Percentiles rank a stretch among this genome's conserved stretches.
phyloP scores from a whole-genome alignment of 2,888 invertebrate genomes.

The Neoaliturus tenellus region DNA sequence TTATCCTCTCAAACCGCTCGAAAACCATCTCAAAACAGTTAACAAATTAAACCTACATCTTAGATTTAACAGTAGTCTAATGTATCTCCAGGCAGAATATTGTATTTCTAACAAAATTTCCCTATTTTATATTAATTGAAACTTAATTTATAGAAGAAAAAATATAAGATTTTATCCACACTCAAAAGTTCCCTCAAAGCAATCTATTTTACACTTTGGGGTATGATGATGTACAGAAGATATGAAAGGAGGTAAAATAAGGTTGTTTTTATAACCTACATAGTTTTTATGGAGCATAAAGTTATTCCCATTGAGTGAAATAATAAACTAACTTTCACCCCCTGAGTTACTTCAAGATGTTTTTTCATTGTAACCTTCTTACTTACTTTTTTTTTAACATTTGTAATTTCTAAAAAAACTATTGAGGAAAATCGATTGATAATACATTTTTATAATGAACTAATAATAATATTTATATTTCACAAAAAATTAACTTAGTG shows the following conservation, averaged over 20 bases:
- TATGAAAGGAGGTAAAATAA: conserved; percentile 22
- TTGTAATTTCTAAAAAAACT: too few relatives aligned
- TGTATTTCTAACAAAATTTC: too few relatives aligned
- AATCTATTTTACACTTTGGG: background rate
- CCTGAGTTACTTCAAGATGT: background rate
- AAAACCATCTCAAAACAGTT: background rate
- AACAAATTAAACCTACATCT: background rate
- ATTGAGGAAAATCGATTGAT: too few relatives aligned
- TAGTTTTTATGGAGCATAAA: conserved; percentile 32
- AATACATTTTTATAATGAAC: too few relatives aligned
- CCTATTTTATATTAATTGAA: too few relatives aligned
- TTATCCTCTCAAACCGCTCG: background rate
- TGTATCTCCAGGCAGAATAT: background rate
- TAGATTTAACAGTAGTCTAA: background rate
- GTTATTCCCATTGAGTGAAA: conserved; percentile 5
- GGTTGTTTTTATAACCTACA: conserved; percentile 2
- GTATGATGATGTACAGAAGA: background rate
- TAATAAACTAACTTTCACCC: conserved; percentile 39
- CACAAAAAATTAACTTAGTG: too few relatives aligned
- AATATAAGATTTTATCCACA: background rate
- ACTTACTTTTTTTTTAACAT: background rate
- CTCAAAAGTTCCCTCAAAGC: background rate
- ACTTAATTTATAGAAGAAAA: too few relatives aligned
- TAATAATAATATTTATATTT: too few relatives aligned
- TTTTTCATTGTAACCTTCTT: background rate